Evolutionary conservation across 2,113 vertebrate species (phyloP).

Genomic region (Notothenia coriiceps): DNA sequence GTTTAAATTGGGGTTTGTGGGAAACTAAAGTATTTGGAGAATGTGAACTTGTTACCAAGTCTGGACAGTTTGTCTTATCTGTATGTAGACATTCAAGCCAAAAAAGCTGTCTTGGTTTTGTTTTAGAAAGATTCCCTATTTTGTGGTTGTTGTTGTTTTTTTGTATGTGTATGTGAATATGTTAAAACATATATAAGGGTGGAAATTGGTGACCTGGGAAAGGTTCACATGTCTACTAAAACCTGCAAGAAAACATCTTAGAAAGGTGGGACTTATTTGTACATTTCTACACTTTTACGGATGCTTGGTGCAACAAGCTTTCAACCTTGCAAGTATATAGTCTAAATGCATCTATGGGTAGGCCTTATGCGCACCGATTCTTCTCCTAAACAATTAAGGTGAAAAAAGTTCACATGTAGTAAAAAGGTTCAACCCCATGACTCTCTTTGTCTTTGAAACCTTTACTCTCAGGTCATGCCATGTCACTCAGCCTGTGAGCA

Average conservation of each 20-base stretch:
- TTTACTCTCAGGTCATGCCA: slow-evolving; percentile 45
- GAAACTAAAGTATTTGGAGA: slow-evolving; percentile 20
- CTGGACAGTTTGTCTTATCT: background rate
- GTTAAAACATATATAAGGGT: too few relatives aligned
- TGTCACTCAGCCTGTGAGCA: slow-evolving; percentile 55
- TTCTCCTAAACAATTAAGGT: slow-evolving; percentile 23
- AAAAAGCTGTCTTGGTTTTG: background rate
- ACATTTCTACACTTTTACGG: too few relatives aligned
- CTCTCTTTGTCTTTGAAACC: slow-evolving; percentile 43
- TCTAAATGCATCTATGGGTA: background rate
- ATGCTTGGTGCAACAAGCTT: too few relatives aligned
- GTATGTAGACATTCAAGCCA: background rate
- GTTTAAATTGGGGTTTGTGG: slow-evolving; percentile 39
- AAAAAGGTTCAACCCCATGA: slow-evolving; percentile 57
- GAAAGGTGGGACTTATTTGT: too few relatives aligned
- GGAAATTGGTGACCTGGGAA: too few relatives aligned
- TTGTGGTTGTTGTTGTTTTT: background rate
- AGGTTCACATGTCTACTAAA: too few relatives aligned
- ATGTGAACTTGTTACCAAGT: slow-evolving; percentile 24
- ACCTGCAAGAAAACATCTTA: too few relatives aligned
- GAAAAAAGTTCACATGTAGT: slow-evolving; percentile 32
- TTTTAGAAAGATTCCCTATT: background rate
- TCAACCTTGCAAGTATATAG: too few relatives aligned
- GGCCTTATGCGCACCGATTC: background rate
- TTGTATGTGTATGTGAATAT: too few relatives aligned